phyloP scores from a whole-genome alignment of 2,113 vertebrate genomes.

The Phrynosoma platyrhinos region DNA sequence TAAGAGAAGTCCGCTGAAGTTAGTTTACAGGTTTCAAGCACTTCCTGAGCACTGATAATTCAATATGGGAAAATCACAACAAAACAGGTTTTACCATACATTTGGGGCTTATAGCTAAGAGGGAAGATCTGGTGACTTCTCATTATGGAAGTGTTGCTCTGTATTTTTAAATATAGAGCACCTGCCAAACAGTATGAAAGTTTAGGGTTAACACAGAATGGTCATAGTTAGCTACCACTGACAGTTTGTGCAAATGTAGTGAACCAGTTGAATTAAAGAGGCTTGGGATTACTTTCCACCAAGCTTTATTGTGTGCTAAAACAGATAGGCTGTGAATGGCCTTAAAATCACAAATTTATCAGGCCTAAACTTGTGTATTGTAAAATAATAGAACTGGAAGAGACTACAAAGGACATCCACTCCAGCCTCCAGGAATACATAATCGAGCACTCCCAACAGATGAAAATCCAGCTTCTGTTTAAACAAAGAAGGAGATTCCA shows the following conservation, averaged over 20 bases:
- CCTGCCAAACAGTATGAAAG: not conserved
- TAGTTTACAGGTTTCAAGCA: not conserved
- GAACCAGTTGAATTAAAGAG: not conserved
- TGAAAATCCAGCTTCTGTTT: too few species aligned
- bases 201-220: not conserved
- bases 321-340: not conserved
- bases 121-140: not conserved
- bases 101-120: slow-evolving; percentile 23
- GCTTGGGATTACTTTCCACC: not conserved
- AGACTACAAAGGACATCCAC: too few species aligned
- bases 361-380: not conserved
- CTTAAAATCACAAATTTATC: not conserved
- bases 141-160: slow-evolving; percentile 50
- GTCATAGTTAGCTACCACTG: not conserved
- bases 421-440: too few species aligned
- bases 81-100: slow-evolving; percentile 55
- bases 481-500: too few species aligned
- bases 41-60: slow-evolving; percentile 8
- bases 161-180: slow-evolving; percentile 33
- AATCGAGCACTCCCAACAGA: too few species aligned
- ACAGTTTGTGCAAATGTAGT: not conserved
- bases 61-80: not conserved
- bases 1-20: not conserved
- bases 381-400: too few species aligned
- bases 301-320: not conserved